phyloP scores from a whole-genome alignment of 1,140 invertebrate genomes.

The Lanistes nyassanus region DNA sequence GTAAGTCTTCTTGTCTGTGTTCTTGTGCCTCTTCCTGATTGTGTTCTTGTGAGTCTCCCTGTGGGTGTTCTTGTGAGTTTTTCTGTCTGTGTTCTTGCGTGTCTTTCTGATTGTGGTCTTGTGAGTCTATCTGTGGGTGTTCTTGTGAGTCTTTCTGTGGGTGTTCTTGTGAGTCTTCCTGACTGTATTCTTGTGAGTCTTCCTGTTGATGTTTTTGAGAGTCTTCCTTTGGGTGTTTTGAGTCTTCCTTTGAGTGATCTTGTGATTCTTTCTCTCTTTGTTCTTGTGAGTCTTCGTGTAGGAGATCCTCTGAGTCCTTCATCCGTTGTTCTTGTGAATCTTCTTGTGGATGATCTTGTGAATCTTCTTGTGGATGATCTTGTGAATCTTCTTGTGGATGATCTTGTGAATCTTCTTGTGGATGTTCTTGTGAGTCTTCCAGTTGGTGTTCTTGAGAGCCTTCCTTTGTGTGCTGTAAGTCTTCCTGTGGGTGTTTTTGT shows the following conservation, averaged over 20 bases:
- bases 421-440: neutral
- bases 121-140: neutral
- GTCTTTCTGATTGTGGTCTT: neutral
- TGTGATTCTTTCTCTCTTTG: neutral
- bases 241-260: neutral
- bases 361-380: no score
- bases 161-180: neutral
- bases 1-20: neutral
- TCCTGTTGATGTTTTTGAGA: no score
- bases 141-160: neutral
- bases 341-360: no score
- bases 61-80: no score
- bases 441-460: neutral
- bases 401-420: neutral
- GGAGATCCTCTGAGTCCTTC: neutral
- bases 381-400: no score
- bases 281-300: neutral
- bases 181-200: neutral
- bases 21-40: neutral
- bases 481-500: neutral
- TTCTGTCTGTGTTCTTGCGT: neutral
- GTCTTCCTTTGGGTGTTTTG: no score
- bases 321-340: neutral
- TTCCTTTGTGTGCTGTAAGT: neutral
- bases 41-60: no score